A percentile compares a stretch with the other conserved stretches of the same genome.
These are phyloP conservation scores for Aspidoscelis tigris DNA, from an alignment of 2,113 vertebrate genomes.

Conservation along the genomic window DNA sequence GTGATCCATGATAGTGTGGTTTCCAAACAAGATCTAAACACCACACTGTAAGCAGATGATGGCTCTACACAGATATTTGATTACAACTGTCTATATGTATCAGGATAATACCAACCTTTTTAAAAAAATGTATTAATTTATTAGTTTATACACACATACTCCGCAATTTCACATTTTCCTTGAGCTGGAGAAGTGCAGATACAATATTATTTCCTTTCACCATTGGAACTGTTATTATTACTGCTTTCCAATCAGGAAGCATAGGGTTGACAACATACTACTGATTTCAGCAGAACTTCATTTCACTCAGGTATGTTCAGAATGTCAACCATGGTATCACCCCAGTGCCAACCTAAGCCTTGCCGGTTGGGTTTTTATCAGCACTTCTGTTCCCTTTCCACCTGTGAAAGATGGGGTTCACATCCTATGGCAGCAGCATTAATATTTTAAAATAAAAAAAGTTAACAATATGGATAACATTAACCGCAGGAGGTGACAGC, in stretches of 20 bases:
- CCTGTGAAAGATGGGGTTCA: background rate
- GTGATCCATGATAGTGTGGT: background rate
- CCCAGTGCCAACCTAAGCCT: background rate
- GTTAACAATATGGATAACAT: background rate
- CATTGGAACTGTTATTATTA: background rate
- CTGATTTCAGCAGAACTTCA: background rate
- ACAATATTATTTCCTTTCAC: background rate
- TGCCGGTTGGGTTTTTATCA: background rate
- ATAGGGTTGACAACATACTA: background rate
- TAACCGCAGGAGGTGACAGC: background rate
- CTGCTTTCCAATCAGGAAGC: background rate
- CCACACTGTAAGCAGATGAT: background rate
- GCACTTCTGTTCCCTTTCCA: constrained; percentile 1
- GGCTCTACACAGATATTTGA: background rate
- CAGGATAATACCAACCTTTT: background rate
- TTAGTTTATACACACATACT: background rate
- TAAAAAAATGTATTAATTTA: background rate
- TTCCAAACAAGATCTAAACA: constrained; percentile 4
- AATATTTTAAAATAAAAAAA: background rate
- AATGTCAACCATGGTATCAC: background rate
- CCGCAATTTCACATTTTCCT: background rate
- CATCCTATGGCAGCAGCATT: background rate
- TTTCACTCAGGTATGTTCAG: background rate
- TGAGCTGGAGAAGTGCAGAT: background rate
- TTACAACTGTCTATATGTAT: background rate